Conservation (phyloP, 2,113 vertebrate genomes). For the Embiotoca jacksoni region DNA sequence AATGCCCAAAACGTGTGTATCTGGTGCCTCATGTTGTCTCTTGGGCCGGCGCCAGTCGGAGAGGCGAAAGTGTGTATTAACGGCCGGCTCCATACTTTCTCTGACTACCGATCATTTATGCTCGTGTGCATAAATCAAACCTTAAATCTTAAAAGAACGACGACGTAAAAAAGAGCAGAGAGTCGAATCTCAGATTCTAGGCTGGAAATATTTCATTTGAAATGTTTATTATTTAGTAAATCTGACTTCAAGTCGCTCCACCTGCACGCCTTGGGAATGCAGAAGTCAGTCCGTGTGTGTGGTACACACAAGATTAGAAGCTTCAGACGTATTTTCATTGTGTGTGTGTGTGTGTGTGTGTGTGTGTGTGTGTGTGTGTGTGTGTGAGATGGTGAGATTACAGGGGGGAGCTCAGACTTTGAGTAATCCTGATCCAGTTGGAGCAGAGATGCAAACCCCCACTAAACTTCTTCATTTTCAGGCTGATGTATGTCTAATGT, state of each 20-base stretch:
- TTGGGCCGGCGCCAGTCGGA: conserved; percentile 13
- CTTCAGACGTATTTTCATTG: conserved; percentile 60
- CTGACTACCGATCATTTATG: conserved; percentile 28
- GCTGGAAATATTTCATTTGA: no score
- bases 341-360: conserved; percentile 18
- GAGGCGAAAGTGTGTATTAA: conserved; percentile 37
- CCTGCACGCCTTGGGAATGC: conserved; percentile 15
- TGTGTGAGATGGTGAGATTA: conserved; percentile 63
- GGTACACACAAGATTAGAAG: conserved; percentile 66
- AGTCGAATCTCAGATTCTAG: background rate
- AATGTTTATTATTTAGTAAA: background rate
- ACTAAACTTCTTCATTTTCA: conserved; percentile 29
- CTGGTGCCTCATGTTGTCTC: background rate
- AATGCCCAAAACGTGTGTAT: background rate
- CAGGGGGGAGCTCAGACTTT: conserved; percentile 69
- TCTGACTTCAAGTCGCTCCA: background rate
- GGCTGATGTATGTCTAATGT: background rate
- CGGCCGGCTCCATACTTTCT: background rate
- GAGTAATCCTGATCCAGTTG: conserved; percentile 72
- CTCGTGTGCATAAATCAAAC: conserved; percentile 19
- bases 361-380: conserved; percentile 23
- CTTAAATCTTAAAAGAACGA: background rate
- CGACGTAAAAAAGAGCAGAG: conserved; percentile 3
- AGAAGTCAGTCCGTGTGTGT: conserved; percentile 44
- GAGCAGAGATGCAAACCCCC: conserved; percentile 35